These are phyloP conservation scores for Pempheris klunzingeri DNA, from an alignment of 2,797 vertebrate species.

Conservation along the genomic window DNA sequence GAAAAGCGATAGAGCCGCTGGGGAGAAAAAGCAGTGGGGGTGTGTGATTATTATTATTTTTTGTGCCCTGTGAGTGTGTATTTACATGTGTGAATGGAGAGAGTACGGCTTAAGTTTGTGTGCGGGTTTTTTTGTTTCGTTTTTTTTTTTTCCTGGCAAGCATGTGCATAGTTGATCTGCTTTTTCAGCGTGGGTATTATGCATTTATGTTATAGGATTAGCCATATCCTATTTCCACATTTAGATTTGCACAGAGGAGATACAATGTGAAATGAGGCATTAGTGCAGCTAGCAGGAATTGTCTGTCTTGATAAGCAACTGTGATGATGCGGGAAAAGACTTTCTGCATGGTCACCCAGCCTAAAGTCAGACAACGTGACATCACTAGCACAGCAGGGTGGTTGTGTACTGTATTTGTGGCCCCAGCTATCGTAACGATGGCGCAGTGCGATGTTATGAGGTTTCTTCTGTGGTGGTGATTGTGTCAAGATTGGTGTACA, in stretches of 20 bases:
- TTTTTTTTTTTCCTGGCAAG: constrained; percentile 59
- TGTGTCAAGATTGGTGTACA: constrained; percentile 27
- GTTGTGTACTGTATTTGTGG: constrained; percentile 81
- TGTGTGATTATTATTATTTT: constrained; percentile 48
- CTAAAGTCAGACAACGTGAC: constrained; percentile 63
- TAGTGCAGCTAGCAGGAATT: constrained; percentile 86
- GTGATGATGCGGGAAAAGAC: constrained; percentile 83
- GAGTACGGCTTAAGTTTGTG: constrained; percentile 48
- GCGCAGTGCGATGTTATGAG: constrained; percentile 38
- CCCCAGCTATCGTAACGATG: constrained; percentile 32
- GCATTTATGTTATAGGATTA: constrained; percentile 79
- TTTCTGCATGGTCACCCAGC: constrained; percentile 71
- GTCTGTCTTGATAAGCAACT: constrained; percentile 72
- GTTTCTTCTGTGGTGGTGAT: constrained; percentile 45
- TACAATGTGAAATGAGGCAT: constrained; percentile 94
- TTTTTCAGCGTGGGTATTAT: constrained; percentile 77
- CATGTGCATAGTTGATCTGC: constrained; percentile 75
- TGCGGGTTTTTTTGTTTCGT: constrained; percentile 1
- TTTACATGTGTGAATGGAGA: constrained; percentile 67
- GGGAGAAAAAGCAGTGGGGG: constrained; percentile 60
- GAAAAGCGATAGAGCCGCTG: constrained; percentile 68
- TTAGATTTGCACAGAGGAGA: constrained; percentile 95
- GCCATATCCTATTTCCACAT: constrained; percentile 92
- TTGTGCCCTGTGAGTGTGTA: constrained; percentile 69
- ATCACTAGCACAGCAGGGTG: constrained; percentile 60